Evolutionary conservation across 2,888 invertebrate genomes (phyloP).

Genomic region (Dicyrtoma fusca): DNA sequence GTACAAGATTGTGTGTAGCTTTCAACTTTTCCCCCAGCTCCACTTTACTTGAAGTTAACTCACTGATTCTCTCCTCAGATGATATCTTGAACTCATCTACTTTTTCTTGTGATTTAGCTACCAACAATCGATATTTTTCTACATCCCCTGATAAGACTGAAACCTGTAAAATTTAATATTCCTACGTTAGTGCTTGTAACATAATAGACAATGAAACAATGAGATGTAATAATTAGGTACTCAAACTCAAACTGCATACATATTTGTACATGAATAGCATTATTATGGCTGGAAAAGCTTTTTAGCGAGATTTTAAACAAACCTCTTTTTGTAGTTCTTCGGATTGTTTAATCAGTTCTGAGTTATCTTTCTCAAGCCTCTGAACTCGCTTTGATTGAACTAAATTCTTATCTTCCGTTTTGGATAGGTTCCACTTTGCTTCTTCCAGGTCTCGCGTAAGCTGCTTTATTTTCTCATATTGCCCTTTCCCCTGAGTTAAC

Average conservation of each 20-base stretch:
- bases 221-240: too few species aligned
- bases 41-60: neutral
- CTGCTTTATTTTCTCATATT: constrained; percentile 7
- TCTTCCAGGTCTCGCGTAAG: constrained; percentile 25
- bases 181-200: too few species aligned
- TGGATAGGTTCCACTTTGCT: neutral
- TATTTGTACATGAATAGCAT: too few species aligned
- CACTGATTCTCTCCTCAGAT: constrained; percentile 9
- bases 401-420: constrained; percentile 15
- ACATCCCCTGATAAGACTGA: neutral
- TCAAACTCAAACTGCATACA: too few species aligned
- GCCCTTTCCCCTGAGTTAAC: neutral
- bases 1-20: neutral
- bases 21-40: constrained; percentile 10
- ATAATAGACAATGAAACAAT: too few species aligned
- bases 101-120: neutral
- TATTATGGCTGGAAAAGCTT: too few species aligned
- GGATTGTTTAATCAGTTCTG: neutral
- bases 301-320: neutral
- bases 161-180: too few species aligned
- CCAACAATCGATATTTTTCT: neutral
- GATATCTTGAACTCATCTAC: neutral
- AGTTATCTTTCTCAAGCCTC: constrained; percentile 23
- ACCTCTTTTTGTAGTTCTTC: neutral
- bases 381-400: constrained; percentile 17